A percentile compares a stretch with the other conserved stretches of the same genome.
Evolutionary conservation across 2,888 invertebrate genomes (phyloP).

Genomic region (Phrixothrix hirtus): DNA sequence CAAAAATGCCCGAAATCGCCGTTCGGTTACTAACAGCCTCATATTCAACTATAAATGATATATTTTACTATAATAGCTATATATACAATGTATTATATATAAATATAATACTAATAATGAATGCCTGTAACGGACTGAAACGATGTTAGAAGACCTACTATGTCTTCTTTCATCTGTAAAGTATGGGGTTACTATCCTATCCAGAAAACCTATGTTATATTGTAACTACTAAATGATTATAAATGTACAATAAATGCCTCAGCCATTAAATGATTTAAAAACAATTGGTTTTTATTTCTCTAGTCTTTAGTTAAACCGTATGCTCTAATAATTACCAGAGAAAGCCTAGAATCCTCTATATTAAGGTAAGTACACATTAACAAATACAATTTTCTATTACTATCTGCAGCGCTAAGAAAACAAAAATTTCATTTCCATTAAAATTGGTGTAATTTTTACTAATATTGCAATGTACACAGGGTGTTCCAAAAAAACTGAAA

Average conservation of each 20-base stretch:
- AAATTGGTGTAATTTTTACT: too few species aligned
- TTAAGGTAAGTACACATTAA: too few species aligned
- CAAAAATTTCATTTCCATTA: too few species aligned
- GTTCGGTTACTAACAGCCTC: slow-evolving; percentile 25
- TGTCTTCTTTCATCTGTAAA: too few species aligned
- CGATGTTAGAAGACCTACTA: slow-evolving; percentile 26
- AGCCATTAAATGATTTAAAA: slow-evolving; percentile 54
- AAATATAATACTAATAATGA: slow-evolving; percentile 29
- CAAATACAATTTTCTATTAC: too few species aligned
- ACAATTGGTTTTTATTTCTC: too few species aligned
- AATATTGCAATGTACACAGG: too few species aligned
- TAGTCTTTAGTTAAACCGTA: too few species aligned
- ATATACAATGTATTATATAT: slow-evolving; percentile 43
- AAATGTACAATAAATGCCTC: slow-evolving; percentile 59
- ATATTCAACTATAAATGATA: slow-evolving; percentile 48
- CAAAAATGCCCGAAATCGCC: slow-evolving; percentile 34
- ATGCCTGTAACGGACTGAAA: slow-evolving; percentile 31
- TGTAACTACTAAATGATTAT: slow-evolving; percentile 56
- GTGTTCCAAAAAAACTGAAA: too few species aligned
- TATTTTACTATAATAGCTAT: slow-evolving; percentile 53
- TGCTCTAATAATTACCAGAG: too few species aligned
- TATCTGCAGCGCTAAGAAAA: too few species aligned
- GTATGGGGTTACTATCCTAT: slow-evolving; percentile 52
- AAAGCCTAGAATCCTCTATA: too few species aligned
- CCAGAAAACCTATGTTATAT: slow-evolving; percentile 51